Conservation (phyloP, 2,888 invertebrate genomes). For the Cryptus armator region DNA sequence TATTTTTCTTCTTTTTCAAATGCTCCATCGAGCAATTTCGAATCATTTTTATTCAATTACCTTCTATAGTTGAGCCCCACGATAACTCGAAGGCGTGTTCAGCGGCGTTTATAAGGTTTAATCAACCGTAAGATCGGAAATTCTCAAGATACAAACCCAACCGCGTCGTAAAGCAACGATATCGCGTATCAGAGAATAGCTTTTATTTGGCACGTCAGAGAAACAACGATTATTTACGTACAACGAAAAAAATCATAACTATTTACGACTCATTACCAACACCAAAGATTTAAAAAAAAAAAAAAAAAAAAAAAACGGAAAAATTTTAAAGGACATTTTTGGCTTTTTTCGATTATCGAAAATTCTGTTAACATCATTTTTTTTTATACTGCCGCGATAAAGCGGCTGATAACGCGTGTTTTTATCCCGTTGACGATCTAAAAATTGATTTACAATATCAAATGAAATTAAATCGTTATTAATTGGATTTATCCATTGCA, state of each 20-base stretch:
- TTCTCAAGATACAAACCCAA: too few relatives aligned
- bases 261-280: too few relatives aligned
- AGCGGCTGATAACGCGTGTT: neutral
- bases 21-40: conserved; percentile 2
- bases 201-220: too few relatives aligned
- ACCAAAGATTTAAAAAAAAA: too few relatives aligned
- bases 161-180: too few relatives aligned
- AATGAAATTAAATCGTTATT: neutral
- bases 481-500: neutral
- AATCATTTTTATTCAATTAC: conserved; percentile 6
- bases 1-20: neutral
- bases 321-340: neutral
- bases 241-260: too few relatives aligned
- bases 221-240: too few relatives aligned
- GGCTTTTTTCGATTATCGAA: neutral
- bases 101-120: neutral
- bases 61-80: neutral
- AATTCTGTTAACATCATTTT: neutral
- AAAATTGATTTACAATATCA: neutral
- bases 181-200: too few relatives aligned
- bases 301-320: neutral
- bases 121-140: neutral
- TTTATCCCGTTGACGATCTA: neutral
- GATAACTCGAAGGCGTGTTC: neutral
- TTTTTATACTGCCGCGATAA: neutral